Conservation (phyloP, 2,797 vertebrate species). For the Anisognathus igniventris region DNA sequence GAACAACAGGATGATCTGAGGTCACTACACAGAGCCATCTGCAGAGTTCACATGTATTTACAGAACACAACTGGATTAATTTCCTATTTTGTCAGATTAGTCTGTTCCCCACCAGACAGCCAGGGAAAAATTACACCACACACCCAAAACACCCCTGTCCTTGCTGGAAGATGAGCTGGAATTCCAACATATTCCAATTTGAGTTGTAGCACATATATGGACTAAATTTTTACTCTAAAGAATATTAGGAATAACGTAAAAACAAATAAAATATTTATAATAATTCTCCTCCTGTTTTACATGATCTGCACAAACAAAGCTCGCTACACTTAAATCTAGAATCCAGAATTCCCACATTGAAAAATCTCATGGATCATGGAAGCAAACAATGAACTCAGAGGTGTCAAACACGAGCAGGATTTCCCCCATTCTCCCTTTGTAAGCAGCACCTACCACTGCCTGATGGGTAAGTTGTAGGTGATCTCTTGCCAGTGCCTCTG, state of each 20-base stretch:
- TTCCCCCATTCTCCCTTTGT: background rate
- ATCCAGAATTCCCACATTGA: background rate
- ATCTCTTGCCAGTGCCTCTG: constrained; percentile 99
- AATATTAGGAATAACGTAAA: background rate
- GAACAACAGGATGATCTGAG: background rate
- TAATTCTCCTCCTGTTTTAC: background rate
- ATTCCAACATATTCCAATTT: background rate
- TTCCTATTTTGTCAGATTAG: background rate
- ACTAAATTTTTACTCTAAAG: background rate
- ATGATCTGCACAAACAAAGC: background rate
- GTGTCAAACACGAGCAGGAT: background rate
- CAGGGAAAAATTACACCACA: background rate
- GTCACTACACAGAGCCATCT: background rate
- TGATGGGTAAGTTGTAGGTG: constrained; percentile 88
- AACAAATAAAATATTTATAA: background rate
- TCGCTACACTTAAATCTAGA: background rate
- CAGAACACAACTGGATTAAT: background rate
- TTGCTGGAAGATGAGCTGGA: background rate
- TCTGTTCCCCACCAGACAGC: background rate
- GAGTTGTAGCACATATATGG: rapidly evolving
- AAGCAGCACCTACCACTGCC: constrained; percentile 82
- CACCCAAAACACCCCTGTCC: background rate
- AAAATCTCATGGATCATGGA: background rate
- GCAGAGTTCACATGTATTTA: background rate
- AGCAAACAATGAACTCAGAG: background rate